These are phyloP conservation scores for Agapetus fuscipes DNA, from an alignment of 2,888 invertebrate species.

Conservation along the genomic window DNA sequence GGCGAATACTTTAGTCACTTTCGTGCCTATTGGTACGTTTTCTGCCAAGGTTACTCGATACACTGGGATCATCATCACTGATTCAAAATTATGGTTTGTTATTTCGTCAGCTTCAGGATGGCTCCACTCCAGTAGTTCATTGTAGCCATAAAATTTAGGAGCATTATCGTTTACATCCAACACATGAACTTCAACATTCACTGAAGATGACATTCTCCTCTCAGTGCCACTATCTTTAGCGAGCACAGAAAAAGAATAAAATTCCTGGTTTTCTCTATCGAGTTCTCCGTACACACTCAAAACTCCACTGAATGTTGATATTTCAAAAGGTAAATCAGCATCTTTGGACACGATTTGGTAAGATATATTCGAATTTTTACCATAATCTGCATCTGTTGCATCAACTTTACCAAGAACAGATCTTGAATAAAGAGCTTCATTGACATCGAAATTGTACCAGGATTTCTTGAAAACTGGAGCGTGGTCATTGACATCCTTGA, in stretches of 20 bases:
- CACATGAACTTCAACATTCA: constrained; percentile 72
- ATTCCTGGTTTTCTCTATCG: constrained; percentile 64
- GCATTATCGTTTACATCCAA: constrained; percentile 78
- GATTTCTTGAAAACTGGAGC: constrained; percentile 73
- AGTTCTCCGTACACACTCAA: constrained; percentile 63
- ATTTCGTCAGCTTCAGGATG: constrained; percentile 40
- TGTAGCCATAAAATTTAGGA: constrained; percentile 69
- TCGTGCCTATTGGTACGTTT: constrained; percentile 63
- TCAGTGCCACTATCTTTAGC: constrained; percentile 63
- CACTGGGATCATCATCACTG: constrained; percentile 52
- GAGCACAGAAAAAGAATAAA: constrained; percentile 60
- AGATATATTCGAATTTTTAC: constrained; percentile 66
- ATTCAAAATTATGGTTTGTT: constrained; percentile 44
- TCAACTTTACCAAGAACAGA: constrained; percentile 65
- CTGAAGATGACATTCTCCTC: constrained; percentile 56
- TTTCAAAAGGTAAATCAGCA: constrained; percentile 54
- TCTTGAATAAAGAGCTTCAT: constrained; percentile 66
- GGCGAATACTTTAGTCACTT: constrained; percentile 66
- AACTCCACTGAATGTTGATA: constrained; percentile 58
- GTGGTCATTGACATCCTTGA: constrained; percentile 76
- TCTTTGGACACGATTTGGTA: constrained; percentile 50
- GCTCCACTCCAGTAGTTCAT: constrained; percentile 45
- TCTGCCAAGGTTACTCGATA: constrained; percentile 69
- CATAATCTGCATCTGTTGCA: constrained; percentile 72
- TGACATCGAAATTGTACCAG: constrained; percentile 73